Base-by-base conservation (phyloP, 2,797 vertebrate genomes). In the Falco peregrinus region DNA sequence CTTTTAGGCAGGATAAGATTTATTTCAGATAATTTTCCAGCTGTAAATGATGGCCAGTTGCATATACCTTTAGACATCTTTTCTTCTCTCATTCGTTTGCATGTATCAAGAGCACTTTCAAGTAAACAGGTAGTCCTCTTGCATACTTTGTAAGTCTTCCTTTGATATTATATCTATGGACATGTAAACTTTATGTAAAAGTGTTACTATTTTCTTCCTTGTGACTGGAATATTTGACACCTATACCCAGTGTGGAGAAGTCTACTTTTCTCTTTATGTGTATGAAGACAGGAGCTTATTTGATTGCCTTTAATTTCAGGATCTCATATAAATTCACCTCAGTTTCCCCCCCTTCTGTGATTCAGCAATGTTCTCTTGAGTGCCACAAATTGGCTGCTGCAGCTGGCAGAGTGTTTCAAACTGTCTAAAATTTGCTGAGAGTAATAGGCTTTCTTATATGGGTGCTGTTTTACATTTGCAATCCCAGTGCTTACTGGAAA, bases 391-490 rank as follows among this genome's bases (percentile, higher is more conserved):
- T 90, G 88, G 63, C 93, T 94, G 61, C 74, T 84, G 94, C 90
- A 92, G 90, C 92, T 94, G 92, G 87, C 92, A 80, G 75, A 60
- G 47, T 47, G 9, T 92, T 95, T 96, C 81, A 45, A 59, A 78
- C 64, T 57, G n/a, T 80, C 60, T 89, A 14, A 87, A 83, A 92
- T 93, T 64, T 83, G 45, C 92, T 89, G 93, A 91, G 75, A 21
- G 84, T 59, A 87, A 77, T 29, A 15, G 50, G 17, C 67, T 76
- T 47, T 77, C 56, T 70, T 86, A 7, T 5, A 37, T 60, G 70
- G 90, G 37, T 0, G 0, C 60, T 71, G 75, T 43, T 91, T 68
- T 41, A 77, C 41, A 33, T 77, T 82, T 74, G 22, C 81, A 69
- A 4, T 92, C 89, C 84, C 60, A 75, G 90, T 80, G 60, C 81